These are phyloP conservation scores for Loriculus beryllinus DNA, from an alignment of 2,797 vertebrate species.

Conservation along the genomic window DNA sequence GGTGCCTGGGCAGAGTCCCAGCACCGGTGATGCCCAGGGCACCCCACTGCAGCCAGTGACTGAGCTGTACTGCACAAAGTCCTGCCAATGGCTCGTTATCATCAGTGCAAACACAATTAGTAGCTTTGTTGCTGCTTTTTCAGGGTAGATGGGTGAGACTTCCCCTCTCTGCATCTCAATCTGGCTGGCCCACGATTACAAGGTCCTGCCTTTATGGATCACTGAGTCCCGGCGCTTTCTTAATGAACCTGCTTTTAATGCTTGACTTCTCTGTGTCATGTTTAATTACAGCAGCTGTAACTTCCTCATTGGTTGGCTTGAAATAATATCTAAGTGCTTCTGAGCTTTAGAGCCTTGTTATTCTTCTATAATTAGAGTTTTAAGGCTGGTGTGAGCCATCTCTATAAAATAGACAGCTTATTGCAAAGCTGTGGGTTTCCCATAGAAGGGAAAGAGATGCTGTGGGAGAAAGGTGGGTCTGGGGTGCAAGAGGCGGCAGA, in stretches of 20 bases:
- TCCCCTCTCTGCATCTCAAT: not conserved
- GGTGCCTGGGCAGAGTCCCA: not conserved
- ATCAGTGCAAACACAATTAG: not conserved
- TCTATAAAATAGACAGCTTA: not conserved
- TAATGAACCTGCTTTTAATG: conserved; percentile 70
- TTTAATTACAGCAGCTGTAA: conserved; percentile 71
- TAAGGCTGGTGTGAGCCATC: conserved; percentile 40
- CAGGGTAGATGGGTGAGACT: not conserved
- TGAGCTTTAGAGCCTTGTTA: conserved; percentile 61
- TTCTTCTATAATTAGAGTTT: conserved; percentile 62
- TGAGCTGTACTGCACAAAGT: not conserved
- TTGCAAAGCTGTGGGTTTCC: not conserved
- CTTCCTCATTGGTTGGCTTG: conserved; percentile 47
- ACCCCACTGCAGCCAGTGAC: rapidly evolving
- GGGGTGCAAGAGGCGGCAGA: not conserved
- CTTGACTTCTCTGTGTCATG: conserved; percentile 64
- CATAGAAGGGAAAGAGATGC: not conserved
- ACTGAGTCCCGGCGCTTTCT: not conserved
- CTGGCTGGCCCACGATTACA: conserved; percentile 4
- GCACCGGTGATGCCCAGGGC: rapidly evolving
- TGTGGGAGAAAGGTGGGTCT: not conserved
- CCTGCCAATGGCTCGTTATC: not conserved
- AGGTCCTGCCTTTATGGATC: conserved; percentile 62
- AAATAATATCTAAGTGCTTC: conserved; percentile 66
- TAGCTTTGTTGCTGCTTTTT: not conserved